A percentile compares a stretch with the other conserved stretches of the same genome.
phyloP scores from a whole-genome alignment of 1,140 invertebrate species.

The Dryas iulia region DNA sequence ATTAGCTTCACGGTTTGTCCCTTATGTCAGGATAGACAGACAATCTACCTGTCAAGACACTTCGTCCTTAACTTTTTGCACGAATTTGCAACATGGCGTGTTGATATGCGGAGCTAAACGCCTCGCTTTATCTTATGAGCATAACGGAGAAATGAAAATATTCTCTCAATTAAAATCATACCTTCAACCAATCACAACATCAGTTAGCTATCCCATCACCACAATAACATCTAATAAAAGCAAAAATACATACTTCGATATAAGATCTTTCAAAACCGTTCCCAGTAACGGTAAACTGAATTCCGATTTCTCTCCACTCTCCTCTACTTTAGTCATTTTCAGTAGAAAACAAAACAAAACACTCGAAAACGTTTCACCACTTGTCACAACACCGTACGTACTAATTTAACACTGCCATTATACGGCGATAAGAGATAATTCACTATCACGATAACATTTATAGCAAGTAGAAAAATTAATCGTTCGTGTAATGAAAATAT shows the following conservation, averaged over 20 bases:
- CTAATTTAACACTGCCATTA: conserved; percentile 4
- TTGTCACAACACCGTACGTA: not conserved
- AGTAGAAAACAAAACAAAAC: not conserved
- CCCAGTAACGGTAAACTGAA: not conserved
- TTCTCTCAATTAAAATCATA: no score
- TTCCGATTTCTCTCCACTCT: not conserved
- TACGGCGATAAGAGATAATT: conserved; percentile 14
- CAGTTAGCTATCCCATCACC: no score
- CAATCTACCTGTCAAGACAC: no score
- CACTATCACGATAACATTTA: not conserved
- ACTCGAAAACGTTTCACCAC: not conserved
- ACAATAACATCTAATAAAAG: no score
- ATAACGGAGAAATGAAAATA: no score
- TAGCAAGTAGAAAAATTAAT: conserved; percentile 3
- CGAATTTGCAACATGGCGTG: no score
- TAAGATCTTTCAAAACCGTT: not conserved
- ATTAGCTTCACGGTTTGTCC: no score
- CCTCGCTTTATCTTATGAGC: no score
- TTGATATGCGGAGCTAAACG: no score
- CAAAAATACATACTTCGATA: not conserved
- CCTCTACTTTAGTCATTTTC: not conserved
- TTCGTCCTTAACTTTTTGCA: no score
- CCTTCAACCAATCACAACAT: no score
- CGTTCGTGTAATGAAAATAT: not conserved
- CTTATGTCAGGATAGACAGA: no score